These are phyloP conservation scores for Conchocele bisecta DNA, from an alignment of 2,888 invertebrate genomes.

Conservation along the genomic window DNA sequence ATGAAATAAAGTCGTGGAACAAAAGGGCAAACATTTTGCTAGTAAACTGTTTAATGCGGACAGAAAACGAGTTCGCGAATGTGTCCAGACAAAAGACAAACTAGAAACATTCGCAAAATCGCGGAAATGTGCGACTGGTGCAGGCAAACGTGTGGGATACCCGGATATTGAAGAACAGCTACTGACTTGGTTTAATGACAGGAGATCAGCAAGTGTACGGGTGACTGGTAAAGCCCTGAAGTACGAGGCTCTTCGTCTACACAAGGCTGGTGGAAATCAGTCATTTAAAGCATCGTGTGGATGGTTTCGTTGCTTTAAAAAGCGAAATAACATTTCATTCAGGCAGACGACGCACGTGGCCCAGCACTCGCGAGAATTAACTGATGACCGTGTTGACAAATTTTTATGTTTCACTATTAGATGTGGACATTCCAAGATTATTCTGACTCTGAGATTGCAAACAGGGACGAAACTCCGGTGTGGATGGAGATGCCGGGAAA, in stretches of 20 bases:
- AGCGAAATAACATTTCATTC: neutral
- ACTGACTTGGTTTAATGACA: neutral
- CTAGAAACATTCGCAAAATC: too few species aligned
- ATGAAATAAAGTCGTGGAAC: too few species aligned
- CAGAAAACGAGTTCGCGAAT: too few species aligned
- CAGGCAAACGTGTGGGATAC: neutral
- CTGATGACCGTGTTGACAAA: neutral
- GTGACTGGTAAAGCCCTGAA: neutral
- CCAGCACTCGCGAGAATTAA: neutral
- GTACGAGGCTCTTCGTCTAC: neutral
- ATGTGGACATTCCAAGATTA: neutral
- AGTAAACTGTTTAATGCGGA: too few species aligned
- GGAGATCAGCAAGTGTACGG: neutral
- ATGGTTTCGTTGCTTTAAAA: neutral
- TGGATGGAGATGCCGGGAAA: constrained; percentile 9
- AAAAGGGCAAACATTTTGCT: too few species aligned
- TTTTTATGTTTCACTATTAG: neutral
- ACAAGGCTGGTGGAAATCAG: neutral
- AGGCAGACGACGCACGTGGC: constrained; percentile 1
- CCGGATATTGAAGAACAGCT: constrained; percentile 4
- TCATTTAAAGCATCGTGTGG: constrained; percentile 2
- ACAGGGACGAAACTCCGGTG: constrained; percentile 6
- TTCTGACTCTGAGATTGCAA: neutral
- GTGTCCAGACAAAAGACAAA: too few species aligned
- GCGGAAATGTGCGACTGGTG: too few species aligned